Evolutionary conservation across 2,888 invertebrate genomes (phyloP).

Genomic region (Microchrysa polita): DNA sequence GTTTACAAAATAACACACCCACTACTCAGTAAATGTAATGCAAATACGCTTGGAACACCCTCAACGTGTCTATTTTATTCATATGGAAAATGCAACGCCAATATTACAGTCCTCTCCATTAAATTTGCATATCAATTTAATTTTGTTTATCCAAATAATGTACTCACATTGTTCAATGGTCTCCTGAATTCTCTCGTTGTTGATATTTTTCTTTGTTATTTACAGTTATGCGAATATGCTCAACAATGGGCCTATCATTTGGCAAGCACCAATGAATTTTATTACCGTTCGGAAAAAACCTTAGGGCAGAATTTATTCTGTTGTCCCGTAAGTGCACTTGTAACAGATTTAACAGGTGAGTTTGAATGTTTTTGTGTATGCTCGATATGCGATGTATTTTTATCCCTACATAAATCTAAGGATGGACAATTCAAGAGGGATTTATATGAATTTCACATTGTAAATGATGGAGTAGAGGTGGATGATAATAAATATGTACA

Average conservation of each 20-base stretch:
- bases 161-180: not conserved
- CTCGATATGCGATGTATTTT: not conserved
- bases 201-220: constrained; percentile 52
- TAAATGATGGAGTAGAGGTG: too few relatives aligned
- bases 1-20: too few relatives aligned
- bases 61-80: too few relatives aligned
- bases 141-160: not conserved
- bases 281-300: constrained; percentile 78
- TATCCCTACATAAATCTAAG: not conserved
- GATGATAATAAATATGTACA: too few relatives aligned
- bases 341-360: constrained; percentile 75
- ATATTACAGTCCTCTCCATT: too few relatives aligned
- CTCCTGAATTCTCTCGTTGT: constrained; percentile 22
- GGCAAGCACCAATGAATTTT: constrained; percentile 82
- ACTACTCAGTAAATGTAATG: too few relatives aligned
- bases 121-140: constrained; percentile 15
- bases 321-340: constrained; percentile 73
- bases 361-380: not conserved
- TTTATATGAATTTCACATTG: too few relatives aligned
- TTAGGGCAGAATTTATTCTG: constrained; percentile 85
- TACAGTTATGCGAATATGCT: constrained; percentile 79
- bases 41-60: too few relatives aligned
- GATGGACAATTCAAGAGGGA: not conserved
- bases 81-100: too few relatives aligned
- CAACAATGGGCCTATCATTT: constrained; percentile 90